phyloP scores from a whole-genome alignment of 2,113 vertebrate genomes.

The Gobio gobio region DNA sequence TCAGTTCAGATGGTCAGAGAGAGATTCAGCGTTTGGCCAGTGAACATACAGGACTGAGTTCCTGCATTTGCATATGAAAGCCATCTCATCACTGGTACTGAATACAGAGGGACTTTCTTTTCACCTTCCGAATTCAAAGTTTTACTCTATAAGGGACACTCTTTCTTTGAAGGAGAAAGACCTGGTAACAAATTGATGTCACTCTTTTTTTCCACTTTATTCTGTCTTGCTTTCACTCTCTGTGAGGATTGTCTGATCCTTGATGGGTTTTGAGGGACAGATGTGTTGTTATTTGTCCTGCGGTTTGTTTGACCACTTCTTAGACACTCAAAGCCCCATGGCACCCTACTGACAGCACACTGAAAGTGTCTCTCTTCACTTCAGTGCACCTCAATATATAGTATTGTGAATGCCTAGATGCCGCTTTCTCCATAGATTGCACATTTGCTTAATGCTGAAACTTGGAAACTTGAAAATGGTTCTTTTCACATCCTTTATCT shows the following conservation, averaged over 20 bases:
- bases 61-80: slow-evolving; percentile 68
- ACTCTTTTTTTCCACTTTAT: slow-evolving; percentile 49
- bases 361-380: not conserved
- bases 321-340: slow-evolving; percentile 23
- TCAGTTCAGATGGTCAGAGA: slow-evolving; percentile 17
- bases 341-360: slow-evolving; percentile 9
- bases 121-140: slow-evolving; percentile 41
- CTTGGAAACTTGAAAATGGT: not conserved
- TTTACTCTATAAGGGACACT: slow-evolving; percentile 29
- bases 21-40: slow-evolving; percentile 4
- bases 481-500: slow-evolving; percentile 9
- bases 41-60: slow-evolving; percentile 36
- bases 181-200: slow-evolving; percentile 50
- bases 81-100: slow-evolving; percentile 55
- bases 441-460: not conserved
- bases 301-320: slow-evolving; percentile 52
- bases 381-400: slow-evolving; percentile 1
- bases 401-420: not conserved
- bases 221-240: slow-evolving; percentile 36
- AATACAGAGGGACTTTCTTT: slow-evolving; percentile 60
- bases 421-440: not conserved
- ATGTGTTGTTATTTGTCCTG: slow-evolving; percentile 59
- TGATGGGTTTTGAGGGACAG: slow-evolving; percentile 48
- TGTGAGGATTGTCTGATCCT: slow-evolving; percentile 38
- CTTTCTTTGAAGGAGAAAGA: slow-evolving; percentile 48